These are phyloP conservation scores for Lithosia quadra DNA, from an alignment of 2,888 invertebrate species.

Conservation along the genomic window DNA sequence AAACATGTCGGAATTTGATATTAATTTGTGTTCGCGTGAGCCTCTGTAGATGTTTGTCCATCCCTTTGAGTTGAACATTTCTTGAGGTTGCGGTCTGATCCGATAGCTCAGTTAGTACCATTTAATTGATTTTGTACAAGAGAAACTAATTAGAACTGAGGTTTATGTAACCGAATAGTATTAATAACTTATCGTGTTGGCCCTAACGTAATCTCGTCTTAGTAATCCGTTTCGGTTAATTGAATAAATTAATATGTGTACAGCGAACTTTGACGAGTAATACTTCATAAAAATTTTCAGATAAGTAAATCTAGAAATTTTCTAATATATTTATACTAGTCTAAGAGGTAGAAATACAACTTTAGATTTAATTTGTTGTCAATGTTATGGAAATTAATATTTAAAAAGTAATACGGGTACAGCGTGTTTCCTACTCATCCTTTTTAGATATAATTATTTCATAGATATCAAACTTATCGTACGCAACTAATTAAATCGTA, in stretches of 20 bases:
- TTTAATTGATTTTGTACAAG: conserved; percentile 84
- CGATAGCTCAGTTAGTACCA: conserved; percentile 74
- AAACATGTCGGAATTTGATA: conserved; percentile 57
- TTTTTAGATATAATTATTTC: too few species aligned
- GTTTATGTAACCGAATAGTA: conserved; percentile 79
- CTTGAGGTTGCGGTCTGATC: conserved; percentile 76
- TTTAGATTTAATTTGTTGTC: background rate
- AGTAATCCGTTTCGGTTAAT: conserved; percentile 66
- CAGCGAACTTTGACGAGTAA: conserved; percentile 12
- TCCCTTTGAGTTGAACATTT: conserved; percentile 77
- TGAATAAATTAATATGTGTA: conserved; percentile 63
- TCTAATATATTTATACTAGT: background rate
- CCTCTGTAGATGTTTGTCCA: conserved; percentile 60
- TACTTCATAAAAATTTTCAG: conserved; percentile 12
- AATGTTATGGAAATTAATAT: background rate
- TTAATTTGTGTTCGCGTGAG: conserved; percentile 56
- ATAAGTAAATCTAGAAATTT: background rate
- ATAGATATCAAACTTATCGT: too few species aligned
- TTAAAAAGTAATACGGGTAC: too few species aligned
- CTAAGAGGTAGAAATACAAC: background rate
- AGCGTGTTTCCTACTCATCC: too few species aligned
- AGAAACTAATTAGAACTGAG: conserved; percentile 85
- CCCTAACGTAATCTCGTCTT: conserved; percentile 69
- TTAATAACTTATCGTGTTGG: conserved; percentile 78
- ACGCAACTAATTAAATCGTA: background rate